Evolutionary conservation across 2,797 vertebrate species (phyloP).

Genomic region (Danio choprae): DNA sequence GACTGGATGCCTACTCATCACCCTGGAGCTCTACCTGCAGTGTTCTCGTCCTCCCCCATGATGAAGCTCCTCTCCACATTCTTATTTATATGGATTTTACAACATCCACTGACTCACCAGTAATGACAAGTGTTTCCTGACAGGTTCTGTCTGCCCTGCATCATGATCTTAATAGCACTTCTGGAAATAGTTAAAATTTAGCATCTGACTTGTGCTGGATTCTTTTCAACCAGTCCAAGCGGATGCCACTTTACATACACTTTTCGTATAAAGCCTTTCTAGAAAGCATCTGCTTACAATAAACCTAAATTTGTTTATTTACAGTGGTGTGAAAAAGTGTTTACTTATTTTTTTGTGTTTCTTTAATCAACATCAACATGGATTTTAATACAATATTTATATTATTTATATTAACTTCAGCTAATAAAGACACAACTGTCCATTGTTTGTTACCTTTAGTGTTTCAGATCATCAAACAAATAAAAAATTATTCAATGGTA

Average conservation of each 20-base stretch:
- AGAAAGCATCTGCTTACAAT: background rate
- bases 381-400: too few species aligned
- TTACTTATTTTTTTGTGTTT: too few species aligned
- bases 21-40: constrained; percentile 1
- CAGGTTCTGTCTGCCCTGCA: constrained; percentile 9
- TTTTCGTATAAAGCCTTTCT: background rate
- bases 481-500: too few species aligned
- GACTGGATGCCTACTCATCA: constrained; percentile 1
- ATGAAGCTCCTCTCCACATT: background rate
- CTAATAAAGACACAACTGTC: too few species aligned
- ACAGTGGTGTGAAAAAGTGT: too few species aligned
- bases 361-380: too few species aligned
- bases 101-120: background rate
- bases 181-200: background rate
- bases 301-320: background rate
- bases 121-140: constrained; percentile 16
- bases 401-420: too few species aligned
- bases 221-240: background rate
- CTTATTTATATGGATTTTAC: background rate
- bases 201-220: background rate
- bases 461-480: too few species aligned
- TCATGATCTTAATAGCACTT: constrained; percentile 16
- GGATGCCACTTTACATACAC: background rate
- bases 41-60: background rate
- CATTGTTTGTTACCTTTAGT: too few species aligned